phyloP scores from a whole-genome alignment of 2,888 invertebrate genomes.

The Acrobasis suavella region DNA sequence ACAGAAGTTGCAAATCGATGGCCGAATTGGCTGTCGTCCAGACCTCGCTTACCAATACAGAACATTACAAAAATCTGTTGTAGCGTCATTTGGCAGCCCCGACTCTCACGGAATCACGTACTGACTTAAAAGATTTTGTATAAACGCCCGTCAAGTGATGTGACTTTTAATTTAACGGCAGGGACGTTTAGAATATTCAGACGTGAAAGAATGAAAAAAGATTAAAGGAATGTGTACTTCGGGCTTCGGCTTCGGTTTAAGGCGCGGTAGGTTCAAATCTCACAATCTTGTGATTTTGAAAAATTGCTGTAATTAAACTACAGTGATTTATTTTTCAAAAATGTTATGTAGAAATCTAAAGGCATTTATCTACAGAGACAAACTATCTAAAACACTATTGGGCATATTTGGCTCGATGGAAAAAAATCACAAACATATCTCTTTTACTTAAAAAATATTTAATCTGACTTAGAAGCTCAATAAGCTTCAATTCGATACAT shows the following conservation, averaged over 20 bases:
- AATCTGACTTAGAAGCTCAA: too few relatives aligned
- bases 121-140: constrained; percentile 70
- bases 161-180: constrained; percentile 66
- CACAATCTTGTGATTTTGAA: too few relatives aligned
- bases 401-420: too few relatives aligned
- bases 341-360: too few relatives aligned
- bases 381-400: too few relatives aligned
- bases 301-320: too few relatives aligned
- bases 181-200: constrained; percentile 52
- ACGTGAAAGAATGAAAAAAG: constrained; percentile 46
- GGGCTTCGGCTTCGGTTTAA: not conserved
- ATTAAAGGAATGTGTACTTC: constrained; percentile 27
- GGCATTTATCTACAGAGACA: too few relatives aligned
- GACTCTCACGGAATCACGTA: constrained; percentile 62
- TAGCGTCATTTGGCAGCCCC: constrained; percentile 73
- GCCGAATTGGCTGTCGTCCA: constrained; percentile 74
- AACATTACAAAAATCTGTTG: constrained; percentile 81
- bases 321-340: too few relatives aligned
- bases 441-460: too few relatives aligned
- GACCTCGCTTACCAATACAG: constrained; percentile 75
- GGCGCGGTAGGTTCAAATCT: too few relatives aligned
- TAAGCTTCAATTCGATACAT: too few relatives aligned
- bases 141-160: constrained; percentile 59
- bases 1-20: constrained; percentile 78
- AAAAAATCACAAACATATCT: too few relatives aligned